Evolutionary conservation across 2,888 invertebrate genomes (phyloP), one percentile per base, ranked within the genome.

Genomic region (Athripsodes cinereus): DNA sequence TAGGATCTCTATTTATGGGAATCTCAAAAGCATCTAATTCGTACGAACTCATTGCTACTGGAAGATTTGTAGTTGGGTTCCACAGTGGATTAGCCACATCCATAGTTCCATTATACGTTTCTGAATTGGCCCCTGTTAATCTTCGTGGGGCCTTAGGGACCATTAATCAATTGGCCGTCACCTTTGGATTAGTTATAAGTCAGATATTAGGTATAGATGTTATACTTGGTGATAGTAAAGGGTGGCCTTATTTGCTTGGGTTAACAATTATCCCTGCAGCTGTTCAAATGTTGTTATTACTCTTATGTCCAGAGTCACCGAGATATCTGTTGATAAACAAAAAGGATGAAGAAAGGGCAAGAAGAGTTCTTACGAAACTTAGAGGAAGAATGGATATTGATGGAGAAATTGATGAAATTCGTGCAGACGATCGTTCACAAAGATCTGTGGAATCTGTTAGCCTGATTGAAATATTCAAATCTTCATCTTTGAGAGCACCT

Each of bases 31-130:
- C 78, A 22, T 79, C 81, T n/a, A 69, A 71, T 57, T 85, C 86
- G 5, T 84, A 84, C 50, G 87, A 86, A 71, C 80, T 87, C 80
- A 78, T 88, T 60, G 86, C 88, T 64, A 77, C 86, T 58, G 88
- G 89, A 31, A 76, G 89, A 65, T 81, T 89, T 65, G 72, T 89
- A 53, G 86, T 89, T 60, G 90, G 90, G 46, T 76, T 90, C 65
- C 86, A 87, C 70, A 87, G 87, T 71, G 90, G 89, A 2, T 76
- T 79, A 56, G 78, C 79, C 2, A 79, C 79, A 5, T 77, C 78
- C 1, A 77, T 74, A 1, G 78, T 79, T 1, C 79, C 79, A 1
- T 78, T 79, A 11, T 79, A 78, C 64, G 78, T 79, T 16, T 79
- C 79, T 2, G 79, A 79, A 67, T 67, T 79, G 44, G 74, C 79